Evolutionary conservation across 2,888 invertebrate genomes (phyloP).

Genomic region (Tridacna gigas): DNA sequence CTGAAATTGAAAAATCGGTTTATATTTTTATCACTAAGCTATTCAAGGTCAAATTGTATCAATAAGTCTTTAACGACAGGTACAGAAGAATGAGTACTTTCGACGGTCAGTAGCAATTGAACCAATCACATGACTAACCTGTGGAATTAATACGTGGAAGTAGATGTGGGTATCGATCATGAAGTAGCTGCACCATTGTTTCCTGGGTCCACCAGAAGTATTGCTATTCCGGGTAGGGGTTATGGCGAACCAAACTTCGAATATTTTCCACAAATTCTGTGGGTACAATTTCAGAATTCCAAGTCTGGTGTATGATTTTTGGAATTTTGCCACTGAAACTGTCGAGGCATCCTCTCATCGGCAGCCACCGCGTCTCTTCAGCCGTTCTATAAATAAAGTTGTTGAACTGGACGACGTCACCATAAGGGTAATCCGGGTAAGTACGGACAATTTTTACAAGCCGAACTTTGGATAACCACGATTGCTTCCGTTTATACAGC

Average conservation of each 20-base stretch:
- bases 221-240: conserved; percentile 22
- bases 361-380: too few species aligned
- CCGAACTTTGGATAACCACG: not conserved
- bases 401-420: too few species aligned
- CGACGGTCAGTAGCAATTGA: too few species aligned
- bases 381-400: too few species aligned
- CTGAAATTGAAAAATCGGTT: too few species aligned
- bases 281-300: conserved; percentile 17
- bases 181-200: not conserved
- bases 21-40: too few species aligned
- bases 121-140: too few species aligned
- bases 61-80: too few species aligned
- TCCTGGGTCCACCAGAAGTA: conserved; percentile 25
- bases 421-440: conserved; percentile 19
- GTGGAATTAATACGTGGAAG: not conserved
- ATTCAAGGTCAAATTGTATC: too few species aligned
- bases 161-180: conserved; percentile 10
- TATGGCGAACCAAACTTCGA: conserved; percentile 14
- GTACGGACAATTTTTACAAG: conserved; percentile 14
- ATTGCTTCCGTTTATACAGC: not conserved
- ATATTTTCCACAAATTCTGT: conserved; percentile 21
- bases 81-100: too few species aligned
- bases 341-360: too few species aligned
- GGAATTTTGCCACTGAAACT: not conserved
- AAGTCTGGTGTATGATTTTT: conserved; percentile 17